These are phyloP conservation scores for Bombus consobrinus DNA, from an alignment of 1,140 invertebrate genomes.

Conservation along the genomic window DNA sequence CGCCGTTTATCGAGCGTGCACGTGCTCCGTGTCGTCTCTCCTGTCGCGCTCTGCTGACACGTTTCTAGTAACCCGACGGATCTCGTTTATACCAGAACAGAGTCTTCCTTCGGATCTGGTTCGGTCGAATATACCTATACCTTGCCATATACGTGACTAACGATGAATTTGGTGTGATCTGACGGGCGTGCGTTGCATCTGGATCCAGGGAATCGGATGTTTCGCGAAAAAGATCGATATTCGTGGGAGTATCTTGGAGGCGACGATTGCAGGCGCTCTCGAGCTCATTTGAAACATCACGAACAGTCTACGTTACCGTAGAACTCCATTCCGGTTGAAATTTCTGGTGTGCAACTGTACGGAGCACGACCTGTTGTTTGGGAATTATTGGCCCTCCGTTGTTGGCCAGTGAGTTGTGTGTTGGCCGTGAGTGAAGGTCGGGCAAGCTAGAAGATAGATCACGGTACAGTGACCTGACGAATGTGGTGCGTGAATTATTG, in stretches of 20 bases:
- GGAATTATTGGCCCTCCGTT: not conserved
- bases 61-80: not conserved
- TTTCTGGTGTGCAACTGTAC: not conserved
- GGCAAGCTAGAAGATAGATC: slow-evolving; percentile 15
- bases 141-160: no score
- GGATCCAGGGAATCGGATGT: slow-evolving; percentile 14
- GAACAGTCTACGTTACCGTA: not conserved
- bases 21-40: slow-evolving; percentile 30
- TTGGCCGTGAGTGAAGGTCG: slow-evolving; percentile 38
- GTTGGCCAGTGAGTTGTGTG: slow-evolving; percentile 26
- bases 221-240: not conserved
- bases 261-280: not conserved
- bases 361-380: not conserved
- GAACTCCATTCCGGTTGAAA: not conserved
- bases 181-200: not conserved
- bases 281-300: not conserved
- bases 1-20: slow-evolving; percentile 60
- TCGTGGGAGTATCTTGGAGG: not conserved
- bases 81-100: not conserved
- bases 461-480: slow-evolving; percentile 47
- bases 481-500: slow-evolving; percentile 61
- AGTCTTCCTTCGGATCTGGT: not conserved
- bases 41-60: slow-evolving; percentile 17
- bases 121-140: not conserved
- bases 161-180: not conserved